Evolutionary conservation across 2,888 invertebrate species (phyloP).

Genomic region (Malacosoma neustria): DNA sequence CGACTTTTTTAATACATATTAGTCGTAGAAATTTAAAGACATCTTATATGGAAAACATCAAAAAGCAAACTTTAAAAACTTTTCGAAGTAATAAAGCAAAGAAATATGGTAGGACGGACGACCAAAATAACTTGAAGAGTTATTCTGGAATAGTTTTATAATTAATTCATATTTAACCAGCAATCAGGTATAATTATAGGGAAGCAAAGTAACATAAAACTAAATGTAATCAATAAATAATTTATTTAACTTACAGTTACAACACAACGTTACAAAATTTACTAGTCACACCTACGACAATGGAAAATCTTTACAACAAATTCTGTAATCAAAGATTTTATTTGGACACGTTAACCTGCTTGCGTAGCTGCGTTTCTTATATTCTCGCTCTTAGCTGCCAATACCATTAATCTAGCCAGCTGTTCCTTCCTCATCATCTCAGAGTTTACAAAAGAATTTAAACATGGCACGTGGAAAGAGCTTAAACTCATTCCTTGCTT

Average conservation of each 20-base stretch:
- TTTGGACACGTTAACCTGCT: constrained; percentile 15
- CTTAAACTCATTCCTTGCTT: constrained; percentile 50
- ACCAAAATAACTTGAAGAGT: too few species aligned
- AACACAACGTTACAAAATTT: constrained; percentile 43
- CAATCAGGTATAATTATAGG: too few species aligned
- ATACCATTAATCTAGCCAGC: constrained; percentile 21
- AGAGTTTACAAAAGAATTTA: constrained; percentile 47
- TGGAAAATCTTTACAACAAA: constrained; percentile 23
- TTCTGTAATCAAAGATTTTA: constrained; percentile 24
- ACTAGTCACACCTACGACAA: constrained; percentile 24
- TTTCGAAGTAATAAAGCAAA: too few species aligned
- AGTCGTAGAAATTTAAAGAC: too few species aligned
- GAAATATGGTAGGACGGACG: too few species aligned
- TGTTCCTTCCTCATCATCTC: constrained; percentile 42
- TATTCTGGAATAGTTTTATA: too few species aligned
- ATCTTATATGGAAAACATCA: too few species aligned
- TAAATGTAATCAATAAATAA: not conserved
- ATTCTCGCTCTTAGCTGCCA: constrained; percentile 3
- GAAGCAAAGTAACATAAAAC: too few species aligned
- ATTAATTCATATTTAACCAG: too few species aligned
- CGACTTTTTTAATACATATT: too few species aligned
- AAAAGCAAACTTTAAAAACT: too few species aligned
- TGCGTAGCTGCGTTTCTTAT: constrained; percentile 8
- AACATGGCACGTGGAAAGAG: constrained; percentile 58
- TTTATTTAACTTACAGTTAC: constrained; percentile 25